Evolutionary conservation across 2,888 invertebrate genomes (phyloP).

Genomic region (Ashinkailepas kermadecensis): DNA sequence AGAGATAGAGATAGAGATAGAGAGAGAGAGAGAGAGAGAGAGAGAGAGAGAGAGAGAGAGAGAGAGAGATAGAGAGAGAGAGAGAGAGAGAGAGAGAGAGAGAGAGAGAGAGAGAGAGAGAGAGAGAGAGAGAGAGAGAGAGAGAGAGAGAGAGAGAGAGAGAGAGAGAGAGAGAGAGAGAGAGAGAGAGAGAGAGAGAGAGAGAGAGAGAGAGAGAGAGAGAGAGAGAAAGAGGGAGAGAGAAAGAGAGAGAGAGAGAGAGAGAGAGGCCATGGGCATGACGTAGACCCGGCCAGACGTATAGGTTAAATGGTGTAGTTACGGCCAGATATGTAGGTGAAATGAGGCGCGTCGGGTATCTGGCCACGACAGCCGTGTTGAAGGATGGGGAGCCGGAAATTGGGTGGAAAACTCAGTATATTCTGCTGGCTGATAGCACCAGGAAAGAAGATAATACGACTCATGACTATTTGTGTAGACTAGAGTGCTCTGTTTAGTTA

Average conservation of each 20-base stretch:
- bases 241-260: slow-evolving; percentile 9
- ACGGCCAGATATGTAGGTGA: no score
- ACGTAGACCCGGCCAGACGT: no score
- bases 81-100: no score
- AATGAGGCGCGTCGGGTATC: no score
- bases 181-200: slow-evolving; percentile 22
- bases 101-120: slow-evolving; percentile 8
- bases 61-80: slow-evolving; percentile 20
- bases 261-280: not conserved
- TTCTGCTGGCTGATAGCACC: no score
- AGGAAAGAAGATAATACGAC: no score
- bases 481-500: no score
- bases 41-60: slow-evolving; percentile 22
- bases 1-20: slow-evolving; percentile 11
- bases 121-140: slow-evolving; percentile 25
- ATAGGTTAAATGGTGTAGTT: no score
- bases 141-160: slow-evolving; percentile 11
- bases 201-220: slow-evolving; percentile 19
- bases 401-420: no score
- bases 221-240: not conserved
- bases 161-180: slow-evolving; percentile 8
- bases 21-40: not conserved
- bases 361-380: no score
- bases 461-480: no score
- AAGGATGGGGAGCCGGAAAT: no score